phyloP scores from a whole-genome alignment of 2,888 invertebrate species.

The Argyra leucocephala region DNA sequence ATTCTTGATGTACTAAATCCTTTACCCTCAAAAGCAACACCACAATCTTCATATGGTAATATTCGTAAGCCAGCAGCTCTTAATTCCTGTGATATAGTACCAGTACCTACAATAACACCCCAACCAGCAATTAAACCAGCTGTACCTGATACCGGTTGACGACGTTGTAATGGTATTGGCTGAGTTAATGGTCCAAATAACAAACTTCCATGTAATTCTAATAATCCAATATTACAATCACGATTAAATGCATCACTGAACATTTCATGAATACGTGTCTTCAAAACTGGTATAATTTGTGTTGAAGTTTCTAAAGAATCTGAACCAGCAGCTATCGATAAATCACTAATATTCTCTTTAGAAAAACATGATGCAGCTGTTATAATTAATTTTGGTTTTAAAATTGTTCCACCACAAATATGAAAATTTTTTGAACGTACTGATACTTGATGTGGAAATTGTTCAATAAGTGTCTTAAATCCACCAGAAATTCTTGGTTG shows the following conservation, averaged over 20 bases:
- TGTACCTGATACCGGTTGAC: background rate
- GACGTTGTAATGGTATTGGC: conserved; percentile 2
- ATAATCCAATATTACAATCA: conserved; percentile 7
- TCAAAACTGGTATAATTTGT: background rate
- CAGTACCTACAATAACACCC: conserved; percentile 7
- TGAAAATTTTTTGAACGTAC: background rate
- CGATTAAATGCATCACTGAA: background rate
- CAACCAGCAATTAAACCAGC: conserved; percentile 3
- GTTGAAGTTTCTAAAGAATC: background rate
- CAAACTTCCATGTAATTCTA: background rate
- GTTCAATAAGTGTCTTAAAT: background rate
- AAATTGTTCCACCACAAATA: conserved; percentile 4
- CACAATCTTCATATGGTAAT: background rate
- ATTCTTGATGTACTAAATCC: background rate
- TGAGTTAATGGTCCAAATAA: background rate
- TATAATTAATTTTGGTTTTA: conserved; percentile 9
- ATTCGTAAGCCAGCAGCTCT: conserved; percentile 4
- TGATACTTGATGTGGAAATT: conserved; percentile 8
- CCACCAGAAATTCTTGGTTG: conserved; percentile 4
- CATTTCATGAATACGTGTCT: background rate
- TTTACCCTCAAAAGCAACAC: background rate
- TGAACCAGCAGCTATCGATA: background rate
- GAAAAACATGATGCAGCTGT: background rate
- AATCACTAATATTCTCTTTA: background rate
- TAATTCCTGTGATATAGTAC: conserved; percentile 5